Conservation (phyloP, 2,797 vertebrate species). For the Columba guinea region DNA sequence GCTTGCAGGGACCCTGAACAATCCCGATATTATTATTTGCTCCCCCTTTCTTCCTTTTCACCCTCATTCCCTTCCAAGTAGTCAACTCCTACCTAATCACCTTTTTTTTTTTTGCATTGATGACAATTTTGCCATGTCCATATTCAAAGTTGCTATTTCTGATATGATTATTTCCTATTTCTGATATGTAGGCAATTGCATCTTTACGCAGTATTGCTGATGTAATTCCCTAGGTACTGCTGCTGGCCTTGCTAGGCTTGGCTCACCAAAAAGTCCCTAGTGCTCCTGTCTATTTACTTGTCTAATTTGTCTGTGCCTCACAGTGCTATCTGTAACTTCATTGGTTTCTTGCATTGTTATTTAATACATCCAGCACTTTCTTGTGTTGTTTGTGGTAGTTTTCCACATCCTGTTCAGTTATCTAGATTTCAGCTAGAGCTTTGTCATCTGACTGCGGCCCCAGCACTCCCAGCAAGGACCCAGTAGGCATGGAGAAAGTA, state of each 20-base stretch:
- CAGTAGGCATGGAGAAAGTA: neutral
- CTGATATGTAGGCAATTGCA: neutral
- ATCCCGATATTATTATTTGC: neutral
- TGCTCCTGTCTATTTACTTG: neutral
- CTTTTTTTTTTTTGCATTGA: neutral
- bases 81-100: no score
- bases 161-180: neutral
- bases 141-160: neutral
- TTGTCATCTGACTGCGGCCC: neutral
- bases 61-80: neutral
- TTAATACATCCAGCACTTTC: neutral
- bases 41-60: neutral
- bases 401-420: neutral
- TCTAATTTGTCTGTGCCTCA: neutral
- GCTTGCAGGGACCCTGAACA: neutral
- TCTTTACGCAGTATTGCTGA: neutral
- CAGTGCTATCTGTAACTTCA: neutral
- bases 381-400: neutral
- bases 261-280: neutral
- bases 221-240: neutral
- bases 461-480: neutral
- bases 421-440: neutral
- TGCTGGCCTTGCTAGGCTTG: neutral
- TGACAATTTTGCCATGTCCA: neutral
- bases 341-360: neutral